phyloP scores from a whole-genome alignment of 92 coral and sea anemone species.

The Phymanthus crucifer region DNA sequence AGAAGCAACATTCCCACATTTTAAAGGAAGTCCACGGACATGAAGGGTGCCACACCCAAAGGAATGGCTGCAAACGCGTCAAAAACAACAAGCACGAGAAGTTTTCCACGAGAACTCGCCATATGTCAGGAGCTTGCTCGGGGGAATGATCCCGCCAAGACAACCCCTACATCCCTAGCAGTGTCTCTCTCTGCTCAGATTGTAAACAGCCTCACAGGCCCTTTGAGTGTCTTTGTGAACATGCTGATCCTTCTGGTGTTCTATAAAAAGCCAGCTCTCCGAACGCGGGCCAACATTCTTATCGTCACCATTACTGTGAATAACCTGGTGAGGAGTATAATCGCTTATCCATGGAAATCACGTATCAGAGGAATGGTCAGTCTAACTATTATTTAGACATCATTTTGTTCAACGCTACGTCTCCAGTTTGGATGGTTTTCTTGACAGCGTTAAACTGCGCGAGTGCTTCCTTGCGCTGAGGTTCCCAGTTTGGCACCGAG shows the following conservation, averaged over 20 bases:
- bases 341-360: background rate
- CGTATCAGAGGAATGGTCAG: background rate
- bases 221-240: background rate
- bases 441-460: constrained; percentile 5
- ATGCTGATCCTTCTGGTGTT: constrained; percentile 8
- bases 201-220: background rate
- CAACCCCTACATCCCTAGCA: background rate
- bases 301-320: background rate
- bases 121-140: background rate
- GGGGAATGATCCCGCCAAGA: constrained; percentile 9
- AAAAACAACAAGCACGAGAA: too few species aligned
- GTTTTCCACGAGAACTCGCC: background rate
- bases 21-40: too few species aligned
- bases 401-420: too few species aligned
- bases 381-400: too few species aligned
- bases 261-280: background rate
- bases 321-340: background rate
- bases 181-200: background rate
- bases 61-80: too few species aligned
- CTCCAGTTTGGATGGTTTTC: too few species aligned
- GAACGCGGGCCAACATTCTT: background rate
- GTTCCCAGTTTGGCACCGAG: constrained; percentile 11
- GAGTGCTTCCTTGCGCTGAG: constrained; percentile 5
- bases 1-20: too few species aligned
- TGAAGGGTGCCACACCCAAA: too few species aligned